phyloP scores from a whole-genome alignment of 2,113 vertebrate species.

The Silurus glanis region DNA sequence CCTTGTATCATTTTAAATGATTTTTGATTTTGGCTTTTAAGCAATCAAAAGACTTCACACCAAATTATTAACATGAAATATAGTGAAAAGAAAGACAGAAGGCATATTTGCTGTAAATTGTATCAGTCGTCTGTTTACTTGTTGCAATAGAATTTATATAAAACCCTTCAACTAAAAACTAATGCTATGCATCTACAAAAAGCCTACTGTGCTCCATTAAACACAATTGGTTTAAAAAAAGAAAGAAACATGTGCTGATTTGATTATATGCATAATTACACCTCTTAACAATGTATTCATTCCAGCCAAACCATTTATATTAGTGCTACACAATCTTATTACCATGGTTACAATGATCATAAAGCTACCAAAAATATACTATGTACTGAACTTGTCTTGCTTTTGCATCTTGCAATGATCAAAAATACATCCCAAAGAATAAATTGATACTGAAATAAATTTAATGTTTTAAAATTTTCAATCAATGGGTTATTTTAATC shows the following conservation, averaged over 20 bases:
- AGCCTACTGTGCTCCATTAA: background rate
- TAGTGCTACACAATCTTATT: background rate
- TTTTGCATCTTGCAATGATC: background rate
- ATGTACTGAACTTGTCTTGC: background rate
- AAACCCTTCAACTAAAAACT: background rate
- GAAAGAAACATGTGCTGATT: background rate
- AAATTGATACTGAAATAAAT: no score
- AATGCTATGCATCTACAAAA: background rate
- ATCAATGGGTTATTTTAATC: background rate
- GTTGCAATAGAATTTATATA: background rate
- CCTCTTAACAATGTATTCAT: background rate
- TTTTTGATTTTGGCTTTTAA: background rate
- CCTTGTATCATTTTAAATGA: background rate
- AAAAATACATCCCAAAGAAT: background rate
- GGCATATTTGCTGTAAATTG: background rate
- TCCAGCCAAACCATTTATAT: background rate
- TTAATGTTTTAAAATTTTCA: background rate
- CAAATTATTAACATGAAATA: background rate
- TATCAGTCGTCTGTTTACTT: background rate
- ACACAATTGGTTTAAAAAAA: background rate
- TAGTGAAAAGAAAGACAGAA: background rate
- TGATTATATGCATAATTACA: background rate
- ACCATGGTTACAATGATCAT: background rate
- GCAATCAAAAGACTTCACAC: background rate
- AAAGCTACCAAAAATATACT: background rate